phyloP scores from a whole-genome alignment of 2,113 vertebrate genomes.

The Garra rufa region DNA sequence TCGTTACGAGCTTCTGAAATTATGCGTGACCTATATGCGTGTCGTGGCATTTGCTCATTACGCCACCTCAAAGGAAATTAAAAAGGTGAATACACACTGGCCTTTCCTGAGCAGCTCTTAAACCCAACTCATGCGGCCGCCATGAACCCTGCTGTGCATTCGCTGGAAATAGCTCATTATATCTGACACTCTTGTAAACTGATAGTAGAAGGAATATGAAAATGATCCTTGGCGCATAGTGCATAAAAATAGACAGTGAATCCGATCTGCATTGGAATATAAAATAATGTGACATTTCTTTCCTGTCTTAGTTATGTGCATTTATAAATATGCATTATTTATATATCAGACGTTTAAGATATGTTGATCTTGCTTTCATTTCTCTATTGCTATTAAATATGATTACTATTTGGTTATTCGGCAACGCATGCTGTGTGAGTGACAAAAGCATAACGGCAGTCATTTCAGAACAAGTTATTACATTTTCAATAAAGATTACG shows the following conservation, averaged over 20 bases:
- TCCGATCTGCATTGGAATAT: background rate
- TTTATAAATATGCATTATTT: background rate
- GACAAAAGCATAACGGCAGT: background rate
- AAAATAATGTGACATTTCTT: constrained; percentile 7
- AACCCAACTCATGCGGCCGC: constrained; percentile 8
- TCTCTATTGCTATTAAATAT: background rate
- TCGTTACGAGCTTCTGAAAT: constrained; percentile 16
- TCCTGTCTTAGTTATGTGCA: background rate
- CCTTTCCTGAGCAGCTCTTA: constrained; percentile 31
- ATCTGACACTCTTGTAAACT: constrained; percentile 1
- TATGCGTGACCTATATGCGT: constrained; percentile 16
- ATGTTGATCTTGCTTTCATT: background rate
- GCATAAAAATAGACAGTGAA: background rate
- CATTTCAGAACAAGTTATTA: constrained; percentile 5
- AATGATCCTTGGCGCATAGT: background rate
- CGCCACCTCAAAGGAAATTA: constrained; percentile 29
- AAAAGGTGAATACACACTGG: constrained; percentile 20
- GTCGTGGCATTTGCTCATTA: constrained; percentile 35
- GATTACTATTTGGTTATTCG: background rate
- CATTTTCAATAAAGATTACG: background rate
- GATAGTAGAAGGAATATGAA: constrained; percentile 38
- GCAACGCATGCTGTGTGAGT: background rate
- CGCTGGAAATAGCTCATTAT: constrained; percentile 19
- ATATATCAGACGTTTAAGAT: background rate
- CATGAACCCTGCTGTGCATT: background rate